These are phyloP conservation scores for Phymorhynchus buccinoides DNA, from an alignment of 1,140 invertebrate species.

Conservation along the genomic window DNA sequence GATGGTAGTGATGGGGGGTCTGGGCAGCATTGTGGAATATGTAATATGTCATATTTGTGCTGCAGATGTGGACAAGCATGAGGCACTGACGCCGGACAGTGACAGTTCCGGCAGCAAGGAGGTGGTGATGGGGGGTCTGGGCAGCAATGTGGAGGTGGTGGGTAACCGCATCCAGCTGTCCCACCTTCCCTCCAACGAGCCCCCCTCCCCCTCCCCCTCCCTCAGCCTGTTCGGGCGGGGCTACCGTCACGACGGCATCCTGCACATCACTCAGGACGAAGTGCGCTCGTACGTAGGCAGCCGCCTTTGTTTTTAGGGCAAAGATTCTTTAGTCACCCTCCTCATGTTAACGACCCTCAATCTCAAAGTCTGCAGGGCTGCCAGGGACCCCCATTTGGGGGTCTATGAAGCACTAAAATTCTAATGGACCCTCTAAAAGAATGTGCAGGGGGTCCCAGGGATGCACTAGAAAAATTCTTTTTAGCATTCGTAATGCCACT, in stretches of 20 bases:
- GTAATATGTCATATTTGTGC: not conserved
- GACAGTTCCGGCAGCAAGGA: not conserved
- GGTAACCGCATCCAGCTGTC: conserved; percentile 88
- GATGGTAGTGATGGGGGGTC: conserved; percentile 76
- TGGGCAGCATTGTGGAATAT: conserved; percentile 83
- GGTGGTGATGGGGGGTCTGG: conserved; percentile 79
- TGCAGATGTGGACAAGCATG: conserved; percentile 23
- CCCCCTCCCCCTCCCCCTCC: conserved; percentile 11
- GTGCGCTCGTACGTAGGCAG: conserved; percentile 59
- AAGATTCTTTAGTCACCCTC: no score
- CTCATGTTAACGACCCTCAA: no score
- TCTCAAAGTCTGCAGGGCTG: no score
- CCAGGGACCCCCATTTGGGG: no score
- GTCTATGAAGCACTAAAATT: no score
- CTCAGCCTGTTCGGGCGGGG: conserved; percentile 50
- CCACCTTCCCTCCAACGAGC: conserved; percentile 15
- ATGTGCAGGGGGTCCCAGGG: no score
- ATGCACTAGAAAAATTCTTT: no score
- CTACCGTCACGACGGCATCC: conserved; percentile 58
- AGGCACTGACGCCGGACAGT: not conserved
- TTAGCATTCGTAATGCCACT: no score
- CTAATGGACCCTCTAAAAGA: no score
- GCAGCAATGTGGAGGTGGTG: conserved; percentile 84
- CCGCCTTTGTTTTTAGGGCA: no score
- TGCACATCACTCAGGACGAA: conserved; percentile 61